Evolutionary conservation across 1,140 invertebrate genomes (phyloP).

Genomic region (Pseudomyrmex sp.): DNA sequence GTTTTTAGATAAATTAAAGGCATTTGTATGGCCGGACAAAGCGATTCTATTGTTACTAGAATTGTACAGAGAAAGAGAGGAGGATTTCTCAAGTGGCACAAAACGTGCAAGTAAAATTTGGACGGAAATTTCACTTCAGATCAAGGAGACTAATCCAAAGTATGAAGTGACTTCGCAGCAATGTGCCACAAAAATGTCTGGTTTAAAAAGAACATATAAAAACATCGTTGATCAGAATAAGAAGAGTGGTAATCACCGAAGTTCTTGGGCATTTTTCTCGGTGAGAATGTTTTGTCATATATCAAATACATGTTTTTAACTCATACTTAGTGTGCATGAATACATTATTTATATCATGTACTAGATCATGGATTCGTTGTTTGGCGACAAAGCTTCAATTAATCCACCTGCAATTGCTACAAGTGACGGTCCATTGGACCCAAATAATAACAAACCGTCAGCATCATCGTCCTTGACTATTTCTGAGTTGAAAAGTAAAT

Average conservation of each 20-base stretch:
- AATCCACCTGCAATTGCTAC: not conserved
- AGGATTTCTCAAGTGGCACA: not conserved
- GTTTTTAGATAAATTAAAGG: conserved; percentile 8
- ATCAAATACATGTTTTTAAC: not conserved
- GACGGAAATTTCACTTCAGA: not conserved
- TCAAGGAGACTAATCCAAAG: not conserved
- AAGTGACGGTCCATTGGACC: not conserved
- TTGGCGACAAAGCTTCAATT: not conserved
- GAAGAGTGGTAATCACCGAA: not conserved
- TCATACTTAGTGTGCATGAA: not conserved
- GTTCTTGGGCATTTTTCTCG: not conserved
- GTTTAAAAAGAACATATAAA: not conserved
- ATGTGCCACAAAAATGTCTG: not conserved
- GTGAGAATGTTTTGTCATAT: conserved; percentile 12
- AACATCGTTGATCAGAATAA: conserved; percentile 4
- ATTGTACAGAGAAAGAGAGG: conserved; percentile 7
- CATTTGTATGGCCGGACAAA: conserved; percentile 4
- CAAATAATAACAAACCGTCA: not conserved
- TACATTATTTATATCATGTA: not conserved
- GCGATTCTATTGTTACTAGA: not conserved
- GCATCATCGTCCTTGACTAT: not conserved
- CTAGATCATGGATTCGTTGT: not conserved
- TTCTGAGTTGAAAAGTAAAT: not conserved
- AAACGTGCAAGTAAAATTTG: conserved; percentile 13
- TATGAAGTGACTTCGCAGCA: not conserved